Evolutionary conservation across 2,888 invertebrate genomes (phyloP).

Genomic region (Lapara coniferarum): DNA sequence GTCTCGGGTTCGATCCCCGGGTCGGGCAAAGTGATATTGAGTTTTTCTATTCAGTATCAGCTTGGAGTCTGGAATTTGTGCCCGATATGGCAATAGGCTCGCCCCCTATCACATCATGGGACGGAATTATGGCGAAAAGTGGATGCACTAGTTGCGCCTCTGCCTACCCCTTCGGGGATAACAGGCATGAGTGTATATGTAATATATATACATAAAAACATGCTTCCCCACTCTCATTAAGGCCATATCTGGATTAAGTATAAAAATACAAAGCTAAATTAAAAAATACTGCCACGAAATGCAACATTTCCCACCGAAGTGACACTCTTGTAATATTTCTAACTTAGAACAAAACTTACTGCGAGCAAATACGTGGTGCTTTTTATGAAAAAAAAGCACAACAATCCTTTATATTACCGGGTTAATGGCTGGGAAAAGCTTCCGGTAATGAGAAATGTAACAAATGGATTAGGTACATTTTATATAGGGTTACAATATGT

Average conservation of each 20-base stretch:
- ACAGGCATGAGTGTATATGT: too few relatives aligned
- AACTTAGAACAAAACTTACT: slow-evolving; percentile 31
- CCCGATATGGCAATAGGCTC: too few relatives aligned
- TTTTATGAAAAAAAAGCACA: slow-evolving; percentile 30
- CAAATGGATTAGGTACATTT: background rate
- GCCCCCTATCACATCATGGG: too few relatives aligned
- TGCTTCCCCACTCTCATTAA: background rate
- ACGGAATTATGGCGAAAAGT: too few relatives aligned
- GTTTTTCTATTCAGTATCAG: too few relatives aligned
- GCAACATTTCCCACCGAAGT: background rate
- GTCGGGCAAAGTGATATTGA: too few relatives aligned
- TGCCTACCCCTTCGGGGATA: too few relatives aligned
- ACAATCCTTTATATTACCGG: slow-evolving; percentile 6
- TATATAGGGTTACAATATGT: background rate
- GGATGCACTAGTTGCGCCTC: too few relatives aligned
- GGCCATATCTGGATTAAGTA: background rate
- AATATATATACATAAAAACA: too few relatives aligned
- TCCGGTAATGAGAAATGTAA: slow-evolving; percentile 6
- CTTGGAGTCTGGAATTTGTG: too few relatives aligned
- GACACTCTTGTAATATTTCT: slow-evolving; percentile 29
- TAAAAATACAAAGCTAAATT: background rate
- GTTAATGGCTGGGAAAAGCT: slow-evolving; percentile 15
- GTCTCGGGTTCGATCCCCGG: too few relatives aligned
- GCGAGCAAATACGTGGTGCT: slow-evolving; percentile 27
- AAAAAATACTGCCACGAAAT: background rate